A percentile compares a stretch with the other conserved stretches of the same genome.
Conservation (phyloP, 2,113 vertebrate genomes). For the Macrotus californicus region DNA sequence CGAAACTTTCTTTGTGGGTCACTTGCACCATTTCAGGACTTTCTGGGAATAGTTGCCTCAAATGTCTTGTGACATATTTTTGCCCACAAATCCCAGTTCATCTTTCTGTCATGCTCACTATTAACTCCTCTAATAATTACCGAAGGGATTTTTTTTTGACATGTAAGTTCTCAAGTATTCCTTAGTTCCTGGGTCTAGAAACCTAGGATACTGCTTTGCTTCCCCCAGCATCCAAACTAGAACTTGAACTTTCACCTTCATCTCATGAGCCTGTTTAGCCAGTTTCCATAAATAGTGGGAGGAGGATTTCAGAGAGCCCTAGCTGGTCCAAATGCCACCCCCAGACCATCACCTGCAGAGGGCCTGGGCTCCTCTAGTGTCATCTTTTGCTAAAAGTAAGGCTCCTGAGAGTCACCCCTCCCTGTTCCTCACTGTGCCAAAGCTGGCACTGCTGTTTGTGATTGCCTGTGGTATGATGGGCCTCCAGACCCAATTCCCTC, state of each 20-base stretch:
- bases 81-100: background rate
- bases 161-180: background rate
- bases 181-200: accelerated
- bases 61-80: background rate
- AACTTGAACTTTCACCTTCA: background rate
- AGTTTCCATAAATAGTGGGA: background rate
- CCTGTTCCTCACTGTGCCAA: background rate
- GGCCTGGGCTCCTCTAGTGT: too few relatives aligned
- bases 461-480: background rate
- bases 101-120: background rate
- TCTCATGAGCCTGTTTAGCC: background rate
- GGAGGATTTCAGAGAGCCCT: background rate
- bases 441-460: background rate
- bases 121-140: background rate
- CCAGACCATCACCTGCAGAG: background rate
- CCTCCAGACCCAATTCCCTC: background rate
- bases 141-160: background rate
- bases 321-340: too few relatives aligned
- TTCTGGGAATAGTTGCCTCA: background rate
- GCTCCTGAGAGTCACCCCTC: background rate
- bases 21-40: background rate
- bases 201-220: background rate
- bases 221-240: background rate
- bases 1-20: background rate
- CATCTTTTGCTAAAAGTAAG: background rate